A percentile compares a stretch with the other conserved stretches of the same genome.
Evolutionary conservation across 1,140 invertebrate genomes (phyloP).

Genomic region (Chironomus tepperi): DNA sequence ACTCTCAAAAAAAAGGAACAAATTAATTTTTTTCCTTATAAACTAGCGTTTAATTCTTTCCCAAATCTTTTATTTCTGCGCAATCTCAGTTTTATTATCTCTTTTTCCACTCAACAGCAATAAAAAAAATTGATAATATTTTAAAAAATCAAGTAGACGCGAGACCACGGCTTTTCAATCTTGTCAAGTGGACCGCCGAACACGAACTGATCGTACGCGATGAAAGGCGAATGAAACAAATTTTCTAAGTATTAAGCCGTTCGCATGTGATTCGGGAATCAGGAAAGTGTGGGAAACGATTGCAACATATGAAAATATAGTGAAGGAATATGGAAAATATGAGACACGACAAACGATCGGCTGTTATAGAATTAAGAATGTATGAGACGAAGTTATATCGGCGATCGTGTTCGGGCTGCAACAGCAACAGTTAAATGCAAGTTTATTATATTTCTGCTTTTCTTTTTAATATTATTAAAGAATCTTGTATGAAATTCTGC

Average conservation of each 20-base stretch:
- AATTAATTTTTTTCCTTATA: not conserved
- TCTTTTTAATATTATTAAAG: not conserved
- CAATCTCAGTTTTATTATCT: not conserved
- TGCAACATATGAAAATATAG: constrained; percentile 16
- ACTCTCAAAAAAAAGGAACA: constrained; percentile 12
- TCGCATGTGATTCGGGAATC: not conserved
- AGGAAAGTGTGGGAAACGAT: constrained; percentile 21
- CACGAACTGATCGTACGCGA: constrained; percentile 14
- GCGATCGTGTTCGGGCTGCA: not conserved
- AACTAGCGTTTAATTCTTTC: constrained; percentile 11
- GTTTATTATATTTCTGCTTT: not conserved
- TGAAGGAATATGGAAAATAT: not conserved
- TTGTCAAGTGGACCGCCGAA: constrained; percentile 20
- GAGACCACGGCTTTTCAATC: constrained; percentile 15
- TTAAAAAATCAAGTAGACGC: not conserved
- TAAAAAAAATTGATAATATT: constrained; percentile 1
- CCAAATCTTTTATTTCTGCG: not conserved
- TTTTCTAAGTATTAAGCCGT: constrained; percentile 15
- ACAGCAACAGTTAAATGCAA: not conserved
- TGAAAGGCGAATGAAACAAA: not conserved
- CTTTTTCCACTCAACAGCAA: not conserved
- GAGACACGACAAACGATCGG: not conserved
- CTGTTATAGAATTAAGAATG: not conserved
- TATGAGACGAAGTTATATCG: not conserved
- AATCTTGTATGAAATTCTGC: not conserved